Evolutionary conservation across 2,113 vertebrate genomes (phyloP), one percentile per base, ranked within the genome.

Genomic region (Marcusenius ussheri): DNA sequence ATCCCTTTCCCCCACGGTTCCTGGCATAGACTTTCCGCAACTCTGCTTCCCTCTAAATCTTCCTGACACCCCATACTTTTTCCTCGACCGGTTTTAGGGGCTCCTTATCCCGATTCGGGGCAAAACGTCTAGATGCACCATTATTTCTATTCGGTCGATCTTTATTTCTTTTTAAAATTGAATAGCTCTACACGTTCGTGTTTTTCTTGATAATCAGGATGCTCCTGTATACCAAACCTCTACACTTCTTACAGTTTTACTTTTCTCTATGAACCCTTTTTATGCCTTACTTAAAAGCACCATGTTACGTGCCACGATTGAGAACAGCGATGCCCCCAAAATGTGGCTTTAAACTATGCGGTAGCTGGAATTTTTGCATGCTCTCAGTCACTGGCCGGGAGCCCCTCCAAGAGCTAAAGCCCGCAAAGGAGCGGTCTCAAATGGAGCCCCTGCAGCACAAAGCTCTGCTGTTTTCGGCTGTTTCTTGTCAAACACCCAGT

Each of bases 41-140:
- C 90, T 87, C 86, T 83, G 87, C 87, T 58, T 74, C 83, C 80
- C 87, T 88, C 80, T 83, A 91, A 90, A 90, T 92, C 91, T 88
- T 88, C 74, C 27, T 87, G 74, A 91, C 47, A 11, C 56, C 50
- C 83, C 49, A 56, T 46, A 21, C 62, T 66, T 27, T 88, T 31
- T 56, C 45, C 87, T 80, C 50, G 15, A 62, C 83, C 39, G 58
- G 90, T 89, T 46, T 86, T 11, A 51, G 8, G 53, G 89, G 74
- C 74, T 39, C 47, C 85, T 92, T 93, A 94, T 93, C 91, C 92
- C 88, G 90, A 91, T 91, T 92, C 91, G 92, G 90, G 93, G 93
- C 92, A 94, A 93, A 93, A 46, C 45, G 5, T 42, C 74, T 35
- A 39, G 31, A 39, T 19, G 35, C 31, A 77, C 27, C 70, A 39